These are phyloP conservation scores for Chloroclystis v-ata DNA, from an alignment of 2,888 invertebrate genomes.

Conservation along the genomic window DNA sequence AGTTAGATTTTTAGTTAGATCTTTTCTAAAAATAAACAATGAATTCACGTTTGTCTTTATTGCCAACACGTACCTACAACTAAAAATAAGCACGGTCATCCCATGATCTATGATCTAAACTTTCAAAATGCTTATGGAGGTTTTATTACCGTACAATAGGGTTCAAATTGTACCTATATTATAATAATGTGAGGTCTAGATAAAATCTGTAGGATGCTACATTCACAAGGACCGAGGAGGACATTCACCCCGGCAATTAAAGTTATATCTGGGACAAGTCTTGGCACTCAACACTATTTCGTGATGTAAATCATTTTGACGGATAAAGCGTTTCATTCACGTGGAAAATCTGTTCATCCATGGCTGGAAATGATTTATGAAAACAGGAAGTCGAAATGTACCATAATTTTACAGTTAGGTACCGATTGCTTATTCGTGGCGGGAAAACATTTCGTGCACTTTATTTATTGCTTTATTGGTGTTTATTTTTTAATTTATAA, in stretches of 20 bases:
- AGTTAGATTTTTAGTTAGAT: background rate
- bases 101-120: background rate
- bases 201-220: conserved; percentile 45
- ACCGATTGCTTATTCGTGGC: too few species aligned
- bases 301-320: conserved; percentile 26
- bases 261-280: conserved; percentile 41
- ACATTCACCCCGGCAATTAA: conserved; percentile 59
- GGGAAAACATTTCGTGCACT: too few species aligned
- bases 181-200: background rate
- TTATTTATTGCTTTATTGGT: too few species aligned
- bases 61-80: background rate
- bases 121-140: background rate
- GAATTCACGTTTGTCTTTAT: conserved; percentile 15
- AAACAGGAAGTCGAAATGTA: too few species aligned
- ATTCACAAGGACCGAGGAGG: conserved; percentile 56
- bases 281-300: conserved; percentile 18
- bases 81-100: background rate
- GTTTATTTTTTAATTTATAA: too few species aligned
- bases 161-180: background rate
- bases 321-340: conserved; percentile 14
- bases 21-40: conserved; percentile 15
- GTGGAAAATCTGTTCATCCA: background rate
- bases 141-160: background rate
- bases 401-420: too few species aligned
- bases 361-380: too few species aligned